Conservation (phyloP, 2,113 vertebrate species). For the Theropithecus gelada region DNA sequence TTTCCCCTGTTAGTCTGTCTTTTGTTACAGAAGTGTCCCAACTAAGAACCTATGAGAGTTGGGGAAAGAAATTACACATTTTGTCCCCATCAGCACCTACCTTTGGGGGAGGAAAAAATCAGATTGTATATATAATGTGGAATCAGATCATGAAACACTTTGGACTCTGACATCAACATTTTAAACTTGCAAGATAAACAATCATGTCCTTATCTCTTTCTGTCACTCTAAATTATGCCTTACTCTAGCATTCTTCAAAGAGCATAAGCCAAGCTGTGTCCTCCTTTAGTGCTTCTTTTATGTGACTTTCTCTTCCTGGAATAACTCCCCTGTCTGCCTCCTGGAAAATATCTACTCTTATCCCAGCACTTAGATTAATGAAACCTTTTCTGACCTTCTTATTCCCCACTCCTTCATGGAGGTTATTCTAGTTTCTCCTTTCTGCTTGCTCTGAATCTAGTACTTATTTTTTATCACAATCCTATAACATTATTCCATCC, state of each 20-base stretch:
- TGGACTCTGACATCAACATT: neutral
- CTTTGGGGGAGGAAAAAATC: neutral
- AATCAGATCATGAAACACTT: neutral
- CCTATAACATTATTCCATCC: neutral
- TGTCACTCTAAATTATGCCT: neutral
- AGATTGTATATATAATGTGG: neutral
- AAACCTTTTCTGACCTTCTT: neutral
- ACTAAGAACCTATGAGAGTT: neutral
- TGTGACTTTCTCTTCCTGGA: neutral
- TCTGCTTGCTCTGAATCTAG: slow-evolving; percentile 3
- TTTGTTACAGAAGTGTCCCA: neutral
- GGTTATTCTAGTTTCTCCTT: neutral
- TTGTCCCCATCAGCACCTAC: neutral
- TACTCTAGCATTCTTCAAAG: neutral
- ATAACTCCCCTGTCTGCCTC: neutral
- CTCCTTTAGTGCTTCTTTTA: neutral
- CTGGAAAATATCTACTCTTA: neutral
- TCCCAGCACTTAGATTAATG: neutral
- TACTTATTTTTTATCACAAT: neutral
- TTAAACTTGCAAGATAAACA: neutral
- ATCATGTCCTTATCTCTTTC: neutral
- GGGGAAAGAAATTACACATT: neutral
- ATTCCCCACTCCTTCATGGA: neutral
- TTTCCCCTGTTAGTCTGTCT: neutral
- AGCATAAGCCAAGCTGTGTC: neutral